Base-by-base conservation (phyloP, 2,888 invertebrate species). In the Drosophila nr. fundita region DNA sequence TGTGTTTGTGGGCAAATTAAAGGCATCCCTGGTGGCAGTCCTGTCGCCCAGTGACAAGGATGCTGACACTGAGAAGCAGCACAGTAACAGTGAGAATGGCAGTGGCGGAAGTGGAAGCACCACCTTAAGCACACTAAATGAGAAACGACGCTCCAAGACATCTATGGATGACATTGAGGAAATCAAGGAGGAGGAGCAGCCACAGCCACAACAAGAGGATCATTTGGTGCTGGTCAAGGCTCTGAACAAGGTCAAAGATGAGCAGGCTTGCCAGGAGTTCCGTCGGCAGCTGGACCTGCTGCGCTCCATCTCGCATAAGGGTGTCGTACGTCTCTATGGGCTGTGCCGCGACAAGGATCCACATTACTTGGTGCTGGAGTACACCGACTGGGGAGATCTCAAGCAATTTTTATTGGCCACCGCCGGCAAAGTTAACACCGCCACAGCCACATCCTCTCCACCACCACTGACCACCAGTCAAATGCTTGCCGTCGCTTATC, bases 371-470 rank as follows among this genome's bases (percentile, higher is more conserved):
- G 95, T 99, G 29, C 93, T 98, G 18, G 98, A 99, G 90, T 97
- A 98, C 91, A 98, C 98, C 4, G 98, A 99, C 91, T 98, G 98
- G 98, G 98, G 98, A 8, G 98, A 98, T 92, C 94, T 99, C 60
- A 98, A 98, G 88, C 98, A 97, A 94, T 98, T 96, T 94, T 94
- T 97, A 29, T 93, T 96, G 60, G 96, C 97, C 15, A 93, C 93
- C 7, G 92, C 92, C 5, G 92, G 92, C 24, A 92, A 92, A 68
- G 90, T 92, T 0, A 92, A 92, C 68, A 91, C 91, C 0, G 90
- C 90, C 61, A 87, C 86, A 24, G 87, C 83, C 27, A 89, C 83
- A 27, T 82, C 91, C 27, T 83, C 91, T 29, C 92, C 92, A 15
- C 96, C 94, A 68, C 95, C 94, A n/a, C 94, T 98, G 0, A 95